Evolutionary conservation across 2,888 invertebrate species (phyloP).

Genomic region (Ormyrus labotus): DNA sequence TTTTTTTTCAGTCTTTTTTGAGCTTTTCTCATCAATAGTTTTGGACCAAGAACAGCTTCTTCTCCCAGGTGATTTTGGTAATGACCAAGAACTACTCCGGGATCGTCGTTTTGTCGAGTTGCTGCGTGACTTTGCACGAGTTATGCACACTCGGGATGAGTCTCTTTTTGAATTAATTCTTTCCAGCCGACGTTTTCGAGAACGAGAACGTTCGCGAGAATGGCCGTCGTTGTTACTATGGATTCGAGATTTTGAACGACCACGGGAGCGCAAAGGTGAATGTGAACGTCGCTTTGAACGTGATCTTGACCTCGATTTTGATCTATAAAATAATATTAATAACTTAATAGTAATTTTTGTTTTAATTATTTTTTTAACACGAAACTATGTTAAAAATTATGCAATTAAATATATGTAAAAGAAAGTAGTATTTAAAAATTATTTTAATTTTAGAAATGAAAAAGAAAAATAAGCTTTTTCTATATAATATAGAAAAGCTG

Average conservation of each 20-base stretch:
- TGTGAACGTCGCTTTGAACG: constrained; percentile 24
- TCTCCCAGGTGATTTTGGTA: constrained; percentile 76
- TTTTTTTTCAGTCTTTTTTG: neutral
- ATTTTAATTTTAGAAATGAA: too few relatives aligned
- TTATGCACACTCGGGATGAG: constrained; percentile 59
- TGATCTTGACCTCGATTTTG: constrained; percentile 59
- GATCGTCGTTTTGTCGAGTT: constrained; percentile 66
- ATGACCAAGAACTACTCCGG: constrained; percentile 81
- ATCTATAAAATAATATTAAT: constrained; percentile 55
- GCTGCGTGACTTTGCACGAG: constrained; percentile 58
- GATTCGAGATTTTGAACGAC: constrained; percentile 57
- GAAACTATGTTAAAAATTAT: too few relatives aligned
- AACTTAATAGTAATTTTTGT: constrained; percentile 52
- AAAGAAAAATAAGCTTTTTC: too few relatives aligned
- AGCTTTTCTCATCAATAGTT: constrained; percentile 52
- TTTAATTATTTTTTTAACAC: constrained; percentile 45
- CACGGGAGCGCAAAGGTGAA: neutral
- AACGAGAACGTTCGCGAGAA: constrained; percentile 39
- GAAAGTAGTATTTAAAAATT: too few relatives aligned
- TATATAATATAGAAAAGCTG: too few relatives aligned
- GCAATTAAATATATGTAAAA: too few relatives aligned
- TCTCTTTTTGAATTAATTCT: neutral
- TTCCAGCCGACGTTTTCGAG: too few relatives aligned
- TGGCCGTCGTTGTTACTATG: constrained; percentile 7
- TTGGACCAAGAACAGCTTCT: constrained; percentile 78